A percentile compares a stretch with the other conserved stretches of the same genome.
Conservation (phyloP, 2,888 invertebrate genomes). For the Sesamia inferens region DNA sequence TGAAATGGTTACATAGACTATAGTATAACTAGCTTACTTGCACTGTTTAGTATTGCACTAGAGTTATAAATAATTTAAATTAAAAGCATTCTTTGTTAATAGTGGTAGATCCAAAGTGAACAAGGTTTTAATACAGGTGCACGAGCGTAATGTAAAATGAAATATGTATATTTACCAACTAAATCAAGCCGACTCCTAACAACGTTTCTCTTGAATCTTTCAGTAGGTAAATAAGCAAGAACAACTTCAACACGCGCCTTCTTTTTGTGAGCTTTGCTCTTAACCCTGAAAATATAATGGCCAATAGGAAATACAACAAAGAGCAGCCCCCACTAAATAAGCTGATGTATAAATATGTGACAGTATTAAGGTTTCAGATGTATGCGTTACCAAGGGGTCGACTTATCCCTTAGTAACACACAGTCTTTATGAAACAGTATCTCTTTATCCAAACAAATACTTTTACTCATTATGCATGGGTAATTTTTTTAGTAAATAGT, state of each 20-base stretch:
- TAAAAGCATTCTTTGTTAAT: background rate
- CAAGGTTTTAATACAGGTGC: too few species aligned
- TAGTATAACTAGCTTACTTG: background rate
- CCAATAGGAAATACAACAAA: conserved; percentile 34
- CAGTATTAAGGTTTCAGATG: background rate
- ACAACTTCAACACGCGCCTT: conserved; percentile 86
- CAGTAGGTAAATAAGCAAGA: conserved; percentile 90
- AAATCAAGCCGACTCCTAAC: conserved; percentile 91
- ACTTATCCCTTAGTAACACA: background rate
- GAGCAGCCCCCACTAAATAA: background rate
- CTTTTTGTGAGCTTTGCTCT: conserved; percentile 79
- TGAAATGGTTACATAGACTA: conserved; percentile 70
- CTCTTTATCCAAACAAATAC: too few species aligned
- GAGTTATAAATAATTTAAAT: background rate
- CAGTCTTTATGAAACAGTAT: background rate
- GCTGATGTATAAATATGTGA: background rate
- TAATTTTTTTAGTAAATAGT: too few species aligned
- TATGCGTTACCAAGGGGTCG: background rate
- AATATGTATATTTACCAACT: conserved; percentile 84
- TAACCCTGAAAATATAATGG: conserved; percentile 56
- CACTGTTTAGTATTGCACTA: background rate
- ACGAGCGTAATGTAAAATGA: background rate
- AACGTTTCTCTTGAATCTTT: conserved; percentile 91
- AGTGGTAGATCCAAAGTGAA: background rate
- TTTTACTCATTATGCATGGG: too few species aligned